Conservation (phyloP, 2,113 vertebrate genomes). For the Ceratotherium simum region DNA sequence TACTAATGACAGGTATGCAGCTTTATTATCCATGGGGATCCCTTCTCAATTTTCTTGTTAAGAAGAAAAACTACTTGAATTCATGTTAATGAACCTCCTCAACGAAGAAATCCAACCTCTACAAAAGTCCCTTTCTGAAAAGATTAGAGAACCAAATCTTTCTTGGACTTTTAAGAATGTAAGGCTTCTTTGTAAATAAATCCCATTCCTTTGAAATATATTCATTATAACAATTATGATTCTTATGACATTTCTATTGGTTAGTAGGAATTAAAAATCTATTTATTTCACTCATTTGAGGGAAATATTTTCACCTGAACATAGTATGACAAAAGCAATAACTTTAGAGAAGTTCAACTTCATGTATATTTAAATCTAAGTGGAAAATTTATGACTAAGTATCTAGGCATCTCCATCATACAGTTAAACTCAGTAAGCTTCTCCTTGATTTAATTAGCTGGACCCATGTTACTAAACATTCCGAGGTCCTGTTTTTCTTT, state of each 20-base stretch:
- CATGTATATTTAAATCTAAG: neutral
- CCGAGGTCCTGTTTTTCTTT: neutral
- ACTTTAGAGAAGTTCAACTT: conserved; percentile 5
- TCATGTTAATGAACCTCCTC: neutral
- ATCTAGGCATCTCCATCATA: neutral
- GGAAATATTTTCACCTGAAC: neutral
- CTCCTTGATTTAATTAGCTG: neutral
- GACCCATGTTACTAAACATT: neutral
- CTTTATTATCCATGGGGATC: neutral
- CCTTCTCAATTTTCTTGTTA: neutral
- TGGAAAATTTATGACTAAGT: neutral
- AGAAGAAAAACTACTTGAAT: conserved; percentile 25
- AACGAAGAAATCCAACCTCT: neutral
- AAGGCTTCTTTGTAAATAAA: neutral
- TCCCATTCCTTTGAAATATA: neutral
- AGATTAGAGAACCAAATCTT: conserved; percentile 4
- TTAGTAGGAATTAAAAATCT: neutral
- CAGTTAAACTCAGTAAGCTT: neutral
- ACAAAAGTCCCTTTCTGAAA: conserved; percentile 46
- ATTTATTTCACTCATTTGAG: neutral
- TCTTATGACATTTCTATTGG: neutral
- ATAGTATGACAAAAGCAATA: neutral
- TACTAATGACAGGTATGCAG: neutral
- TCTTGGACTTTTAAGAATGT: neutral
- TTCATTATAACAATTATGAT: neutral